Evolutionary conservation across 2,888 invertebrate species (phyloP).

Genomic region (Netelia fuscicornis): DNA sequence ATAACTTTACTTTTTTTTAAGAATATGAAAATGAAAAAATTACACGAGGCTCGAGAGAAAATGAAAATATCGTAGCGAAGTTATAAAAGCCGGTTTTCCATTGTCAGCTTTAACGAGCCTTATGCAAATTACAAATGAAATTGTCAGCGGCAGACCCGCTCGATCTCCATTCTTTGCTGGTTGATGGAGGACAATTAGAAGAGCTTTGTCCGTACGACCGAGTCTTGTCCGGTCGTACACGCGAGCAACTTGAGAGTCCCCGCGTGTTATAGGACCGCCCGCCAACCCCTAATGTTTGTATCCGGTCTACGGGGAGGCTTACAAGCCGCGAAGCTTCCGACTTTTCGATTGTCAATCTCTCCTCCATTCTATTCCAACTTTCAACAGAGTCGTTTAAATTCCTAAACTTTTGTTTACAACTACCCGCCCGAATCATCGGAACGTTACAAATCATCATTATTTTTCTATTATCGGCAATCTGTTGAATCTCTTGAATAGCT

Average conservation of each 20-base stretch:
- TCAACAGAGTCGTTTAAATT: background rate
- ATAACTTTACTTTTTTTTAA: background rate
- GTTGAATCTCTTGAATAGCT: background rate
- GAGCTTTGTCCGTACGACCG: slow-evolving; percentile 79
- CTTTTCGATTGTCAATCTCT: slow-evolving; percentile 19
- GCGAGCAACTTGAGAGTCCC: slow-evolving; percentile 78
- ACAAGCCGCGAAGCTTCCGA: slow-evolving; percentile 60
- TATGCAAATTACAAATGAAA: slow-evolving; percentile 82
- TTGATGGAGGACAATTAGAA: slow-evolving; percentile 82
- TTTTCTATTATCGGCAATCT: background rate
- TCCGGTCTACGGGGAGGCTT: slow-evolving; percentile 77
- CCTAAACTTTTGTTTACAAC: background rate
- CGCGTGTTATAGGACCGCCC: slow-evolving; percentile 78
- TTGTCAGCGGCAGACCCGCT: slow-evolving; percentile 79
- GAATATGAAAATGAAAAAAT: background rate
- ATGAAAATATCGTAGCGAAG: background rate
- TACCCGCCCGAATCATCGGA: background rate
- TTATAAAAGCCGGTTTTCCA: slow-evolving; percentile 62
- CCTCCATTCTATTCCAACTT: background rate
- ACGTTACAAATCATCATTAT: background rate
- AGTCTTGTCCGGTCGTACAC: slow-evolving; percentile 77
- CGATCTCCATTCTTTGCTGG: slow-evolving; percentile 76
- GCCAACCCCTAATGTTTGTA: slow-evolving; percentile 81
- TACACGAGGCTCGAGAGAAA: background rate
- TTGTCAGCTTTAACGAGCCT: slow-evolving; percentile 80